Conservation (phyloP, 2,113 vertebrate genomes). For the Corydoras maculifer region DNA sequence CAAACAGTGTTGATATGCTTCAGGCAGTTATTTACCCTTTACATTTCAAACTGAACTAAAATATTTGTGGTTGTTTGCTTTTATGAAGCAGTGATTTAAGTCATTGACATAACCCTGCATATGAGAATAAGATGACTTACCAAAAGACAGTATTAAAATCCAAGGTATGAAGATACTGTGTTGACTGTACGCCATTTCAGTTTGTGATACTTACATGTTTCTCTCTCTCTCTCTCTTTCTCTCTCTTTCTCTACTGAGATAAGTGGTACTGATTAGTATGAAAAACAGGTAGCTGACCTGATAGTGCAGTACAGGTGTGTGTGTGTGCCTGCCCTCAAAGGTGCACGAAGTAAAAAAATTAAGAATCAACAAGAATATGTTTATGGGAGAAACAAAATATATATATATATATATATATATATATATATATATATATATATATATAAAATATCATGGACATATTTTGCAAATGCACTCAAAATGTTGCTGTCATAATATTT, state of each 20-base stretch:
- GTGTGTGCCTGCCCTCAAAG: background rate
- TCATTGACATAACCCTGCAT: no score
- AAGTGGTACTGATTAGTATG: slow-evolving; percentile 22
- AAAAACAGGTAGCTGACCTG: background rate
- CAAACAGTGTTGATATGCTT: no score
- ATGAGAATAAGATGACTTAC: slow-evolving; percentile 28
- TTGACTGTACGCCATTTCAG: slow-evolving; percentile 15
- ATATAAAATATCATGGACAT: no score
- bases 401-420: no score
- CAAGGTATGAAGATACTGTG: background rate
- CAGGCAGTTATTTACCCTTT: no score
- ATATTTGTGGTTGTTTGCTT: no score
- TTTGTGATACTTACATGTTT: slow-evolving; percentile 1
- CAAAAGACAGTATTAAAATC: slow-evolving; percentile 29
- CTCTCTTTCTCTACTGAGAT: slow-evolving; percentile 15
- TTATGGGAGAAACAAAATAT: background rate
- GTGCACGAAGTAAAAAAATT: background rate
- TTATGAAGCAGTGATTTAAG: no score
- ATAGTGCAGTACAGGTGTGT: no score
- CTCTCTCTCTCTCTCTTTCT: slow-evolving; percentile 6
- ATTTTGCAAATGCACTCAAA: no score
- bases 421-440: no score
- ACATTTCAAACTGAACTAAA: no score
- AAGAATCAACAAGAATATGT: background rate
- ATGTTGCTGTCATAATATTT: no score